Conservation (phyloP, 2,888 invertebrate species). For the Pyrgus malvae region DNA sequence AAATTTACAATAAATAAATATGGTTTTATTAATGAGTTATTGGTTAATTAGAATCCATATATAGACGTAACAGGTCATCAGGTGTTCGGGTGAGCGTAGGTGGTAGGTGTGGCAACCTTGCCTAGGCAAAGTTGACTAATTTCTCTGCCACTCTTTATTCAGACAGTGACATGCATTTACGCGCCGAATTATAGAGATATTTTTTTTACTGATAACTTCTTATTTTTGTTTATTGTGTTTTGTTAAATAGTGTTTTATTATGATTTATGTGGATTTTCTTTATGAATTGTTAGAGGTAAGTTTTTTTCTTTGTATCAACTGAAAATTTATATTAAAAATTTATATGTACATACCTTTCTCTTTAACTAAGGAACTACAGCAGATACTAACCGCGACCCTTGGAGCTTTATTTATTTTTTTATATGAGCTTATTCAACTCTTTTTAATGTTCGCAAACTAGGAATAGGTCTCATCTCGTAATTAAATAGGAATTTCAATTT, state of each 20-base stretch:
- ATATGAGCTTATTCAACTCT: too few relatives aligned
- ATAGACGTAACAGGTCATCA: slow-evolving; percentile 51
- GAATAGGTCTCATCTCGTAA: too few relatives aligned
- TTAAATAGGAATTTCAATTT: too few relatives aligned
- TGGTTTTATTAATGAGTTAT: slow-evolving; percentile 11
- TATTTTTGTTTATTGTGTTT: not conserved
- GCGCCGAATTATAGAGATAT: slow-evolving; percentile 2
- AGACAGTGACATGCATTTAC: slow-evolving; percentile 46
- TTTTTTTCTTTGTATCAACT: slow-evolving; percentile 2
- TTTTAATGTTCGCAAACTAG: too few relatives aligned
- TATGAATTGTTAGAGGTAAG: slow-evolving; percentile 70
- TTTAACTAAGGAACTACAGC: too few relatives aligned
- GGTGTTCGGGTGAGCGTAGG: slow-evolving; percentile 52
- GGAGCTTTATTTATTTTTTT: too few relatives aligned
- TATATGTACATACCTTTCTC: not conserved
- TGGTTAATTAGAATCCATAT: slow-evolving; percentile 60
- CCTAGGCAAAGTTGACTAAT: slow-evolving; percentile 53
- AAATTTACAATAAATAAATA: not conserved
- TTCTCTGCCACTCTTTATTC: slow-evolving; percentile 51
- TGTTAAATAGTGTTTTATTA: slow-evolving; percentile 37
- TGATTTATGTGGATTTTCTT: slow-evolving; percentile 70
- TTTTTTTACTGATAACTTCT: not conserved
- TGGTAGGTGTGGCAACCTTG: slow-evolving; percentile 61
- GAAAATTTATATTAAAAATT: not conserved
- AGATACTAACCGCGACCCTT: too few relatives aligned